Evolutionary conservation across 2,888 invertebrate genomes (phyloP).

Genomic region (Zygaena filipendulae): DNA sequence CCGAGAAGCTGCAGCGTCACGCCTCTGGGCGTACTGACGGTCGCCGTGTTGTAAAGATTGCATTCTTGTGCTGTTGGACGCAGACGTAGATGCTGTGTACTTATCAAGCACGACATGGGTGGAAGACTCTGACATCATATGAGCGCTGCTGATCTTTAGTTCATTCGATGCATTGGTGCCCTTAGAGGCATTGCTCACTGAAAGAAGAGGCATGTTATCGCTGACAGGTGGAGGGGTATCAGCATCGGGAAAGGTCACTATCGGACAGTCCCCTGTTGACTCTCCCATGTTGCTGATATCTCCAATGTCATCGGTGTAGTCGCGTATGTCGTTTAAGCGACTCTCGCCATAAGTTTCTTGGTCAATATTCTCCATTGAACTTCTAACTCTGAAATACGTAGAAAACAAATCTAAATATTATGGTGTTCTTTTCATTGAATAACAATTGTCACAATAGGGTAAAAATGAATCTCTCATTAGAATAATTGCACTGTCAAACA

Average conservation of each 20-base stretch:
- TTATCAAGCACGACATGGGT: constrained; percentile 86
- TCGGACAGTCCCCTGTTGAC: constrained; percentile 67
- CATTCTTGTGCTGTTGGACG: constrained; percentile 57
- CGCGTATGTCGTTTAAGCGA: constrained; percentile 55
- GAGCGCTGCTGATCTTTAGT: constrained; percentile 86
- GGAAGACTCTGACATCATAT: constrained; percentile 77
- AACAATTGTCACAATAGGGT: too few relatives aligned
- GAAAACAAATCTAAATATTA: too few relatives aligned
- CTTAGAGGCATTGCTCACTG: constrained; percentile 48
- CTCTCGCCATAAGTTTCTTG: constrained; percentile 61
- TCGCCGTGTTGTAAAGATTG: constrained; percentile 81
- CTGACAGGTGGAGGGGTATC: constrained; percentile 74
- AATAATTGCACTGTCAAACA: too few relatives aligned
- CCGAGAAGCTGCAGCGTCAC: constrained; percentile 80
- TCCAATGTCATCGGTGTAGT: constrained; percentile 56
- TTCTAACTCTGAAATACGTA: constrained; percentile 66
- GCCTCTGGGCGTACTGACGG: constrained; percentile 82
- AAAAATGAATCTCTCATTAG: too few relatives aligned
- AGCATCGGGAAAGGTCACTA: constrained; percentile 85
- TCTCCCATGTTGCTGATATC: constrained; percentile 62
- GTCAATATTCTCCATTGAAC: constrained; percentile 83
- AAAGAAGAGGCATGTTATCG: constrained; percentile 51
- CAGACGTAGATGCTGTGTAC: constrained; percentile 76
- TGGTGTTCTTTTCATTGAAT: too few relatives aligned
- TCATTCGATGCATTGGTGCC: constrained; percentile 70